Evolutionary conservation across 2,113 vertebrate species (phyloP), one percentile per base, ranked within the genome.

Genomic region (Callipepla squamata): DNA sequence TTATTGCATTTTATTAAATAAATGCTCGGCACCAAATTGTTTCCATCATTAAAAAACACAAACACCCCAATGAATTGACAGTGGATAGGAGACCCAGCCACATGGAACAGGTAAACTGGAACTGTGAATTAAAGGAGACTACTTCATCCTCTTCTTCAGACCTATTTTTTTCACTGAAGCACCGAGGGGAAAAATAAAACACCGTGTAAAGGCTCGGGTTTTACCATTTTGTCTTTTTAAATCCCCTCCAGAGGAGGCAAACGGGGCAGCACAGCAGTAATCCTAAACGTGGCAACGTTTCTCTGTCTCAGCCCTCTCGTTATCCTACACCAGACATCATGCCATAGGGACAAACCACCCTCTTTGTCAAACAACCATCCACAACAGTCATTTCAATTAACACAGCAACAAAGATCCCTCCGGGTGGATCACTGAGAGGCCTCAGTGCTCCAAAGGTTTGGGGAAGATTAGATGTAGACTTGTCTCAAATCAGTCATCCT

Each of bases 201-300:
- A 53, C 51, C n/a, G 6, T 19, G 9, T 19, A 12, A n/a, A 68
- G 21, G 34, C 11, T 51, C 79, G 8, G 9, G 6, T 55, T 75
- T 81, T 65, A 65, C 9, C 44, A 34, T 20, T 23, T 55, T 55
- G 15, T 42, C 19, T 40, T 44, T 13, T 26, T 61, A 79, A 80
- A 79, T 30, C 58, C 45, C 86, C 86, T 44, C 8, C 26, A 72
- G 30, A 86, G 25, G 18, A 75, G 13, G 14, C 1, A 65, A 17
- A 81, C 7, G 9, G 23, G 26, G 36, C 30, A 72, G 57, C 40
- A 63, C n/a, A 81, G 20, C 45, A 44, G 30, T 38, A 80, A 75
- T 8, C 26, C 47, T 23, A 30, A 3, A 1, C 0, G 2, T 16
- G 25, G 19, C 0, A 0, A 79, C 8, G 22, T 14, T 55, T 11